phyloP scores from a whole-genome alignment of 2,797 vertebrate species.

The Tokudaia muenninki region DNA sequence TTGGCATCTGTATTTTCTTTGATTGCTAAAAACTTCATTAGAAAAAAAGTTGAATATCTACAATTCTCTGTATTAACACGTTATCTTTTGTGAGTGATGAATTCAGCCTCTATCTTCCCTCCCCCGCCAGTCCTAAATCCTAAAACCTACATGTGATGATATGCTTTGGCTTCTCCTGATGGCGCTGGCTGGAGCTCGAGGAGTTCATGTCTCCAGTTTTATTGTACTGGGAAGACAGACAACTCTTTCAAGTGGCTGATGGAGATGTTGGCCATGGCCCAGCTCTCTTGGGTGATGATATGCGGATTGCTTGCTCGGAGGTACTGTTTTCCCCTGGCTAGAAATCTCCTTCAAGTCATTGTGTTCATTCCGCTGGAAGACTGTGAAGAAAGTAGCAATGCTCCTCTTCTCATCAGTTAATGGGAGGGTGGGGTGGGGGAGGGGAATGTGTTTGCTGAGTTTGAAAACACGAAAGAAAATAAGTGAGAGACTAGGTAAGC shows the following conservation, averaged over 20 bases:
- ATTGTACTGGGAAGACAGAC: constrained; percentile 80
- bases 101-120: constrained; percentile 83
- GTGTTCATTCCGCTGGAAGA: constrained; percentile 61
- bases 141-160: constrained; percentile 82
- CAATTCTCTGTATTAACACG: constrained; percentile 85
- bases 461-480: constrained; percentile 53
- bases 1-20: constrained; percentile 78
- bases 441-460: background rate
- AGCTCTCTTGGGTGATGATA: constrained; percentile 73
- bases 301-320: constrained; percentile 66
- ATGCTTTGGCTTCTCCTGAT: constrained; percentile 74
- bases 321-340: constrained; percentile 65
- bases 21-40: constrained; percentile 82
- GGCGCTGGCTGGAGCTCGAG: constrained; percentile 74
- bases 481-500: background rate
- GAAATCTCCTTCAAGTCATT: constrained; percentile 15
- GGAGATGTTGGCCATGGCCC: constrained; percentile 76
- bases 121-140: constrained; percentile 82
- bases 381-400: constrained; percentile 34
- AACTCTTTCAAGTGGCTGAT: constrained; percentile 72
- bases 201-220: constrained; percentile 79
- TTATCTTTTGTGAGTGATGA: constrained; percentile 85
- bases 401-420: constrained; percentile 25
- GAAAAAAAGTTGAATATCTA: constrained; percentile 76
- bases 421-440: background rate